Conservation (phyloP, 2,113 vertebrate genomes). For the Lipophrys pholis region DNA sequence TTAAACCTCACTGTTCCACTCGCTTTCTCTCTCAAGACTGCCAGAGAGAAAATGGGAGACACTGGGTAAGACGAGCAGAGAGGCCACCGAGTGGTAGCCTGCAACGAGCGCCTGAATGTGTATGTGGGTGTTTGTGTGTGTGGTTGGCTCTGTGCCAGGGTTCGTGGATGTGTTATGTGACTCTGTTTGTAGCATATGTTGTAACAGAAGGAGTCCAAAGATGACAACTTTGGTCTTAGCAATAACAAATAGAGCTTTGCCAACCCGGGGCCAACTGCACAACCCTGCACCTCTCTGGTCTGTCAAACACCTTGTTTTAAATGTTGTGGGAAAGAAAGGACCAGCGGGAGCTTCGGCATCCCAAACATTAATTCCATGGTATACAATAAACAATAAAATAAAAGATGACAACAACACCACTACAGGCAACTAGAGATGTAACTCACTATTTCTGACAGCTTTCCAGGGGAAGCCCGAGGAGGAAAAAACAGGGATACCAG, state of each 20-base stretch:
- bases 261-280: slow-evolving; percentile 34
- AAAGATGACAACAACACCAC: slow-evolving; percentile 57
- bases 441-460: slow-evolving; percentile 61
- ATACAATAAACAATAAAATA: slow-evolving; percentile 56
- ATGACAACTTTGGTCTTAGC: slow-evolving; percentile 61
- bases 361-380: slow-evolving; percentile 30
- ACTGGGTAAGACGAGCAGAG: slow-evolving; percentile 3
- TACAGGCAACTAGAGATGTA: slow-evolving; percentile 29
- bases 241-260: slow-evolving; percentile 63
- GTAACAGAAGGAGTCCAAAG: slow-evolving; percentile 62
- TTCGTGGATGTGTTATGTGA: slow-evolving; percentile 46
- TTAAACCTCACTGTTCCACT: slow-evolving; percentile 41
- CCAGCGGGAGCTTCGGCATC: slow-evolving; percentile 5
- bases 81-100: slow-evolving; percentile 11
- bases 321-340: slow-evolving; percentile 50
- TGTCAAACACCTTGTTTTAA: slow-evolving; percentile 28
- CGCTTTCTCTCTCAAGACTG: slow-evolving; percentile 20
- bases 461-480: slow-evolving; percentile 64
- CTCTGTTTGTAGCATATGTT: slow-evolving; percentile 54
- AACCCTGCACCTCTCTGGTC: slow-evolving; percentile 26
- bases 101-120: slow-evolving; percentile 7
- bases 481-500: slow-evolving; percentile 72
- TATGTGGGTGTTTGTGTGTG: not conserved
- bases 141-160: slow-evolving; percentile 36
- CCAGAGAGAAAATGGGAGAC: slow-evolving; percentile 4